Conservation (phyloP, 2,797 vertebrate genomes). For the Argya squamiceps region DNA sequence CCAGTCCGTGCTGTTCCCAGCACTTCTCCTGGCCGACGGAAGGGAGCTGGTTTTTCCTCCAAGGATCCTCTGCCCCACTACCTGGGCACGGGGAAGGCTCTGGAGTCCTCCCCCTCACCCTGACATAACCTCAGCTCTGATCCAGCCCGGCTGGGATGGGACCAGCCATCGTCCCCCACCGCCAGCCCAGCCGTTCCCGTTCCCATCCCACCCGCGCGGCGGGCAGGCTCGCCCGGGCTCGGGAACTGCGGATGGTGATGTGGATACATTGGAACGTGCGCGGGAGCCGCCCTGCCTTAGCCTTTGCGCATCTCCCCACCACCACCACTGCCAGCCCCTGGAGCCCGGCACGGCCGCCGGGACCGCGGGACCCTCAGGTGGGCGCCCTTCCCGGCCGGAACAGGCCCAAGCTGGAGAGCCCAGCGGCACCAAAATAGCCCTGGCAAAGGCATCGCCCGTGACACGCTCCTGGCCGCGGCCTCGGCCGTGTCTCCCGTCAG, state of each 20-base stretch:
- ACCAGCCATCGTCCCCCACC: neutral
- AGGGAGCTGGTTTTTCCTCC: neutral
- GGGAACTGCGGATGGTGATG: conserved; percentile 43
- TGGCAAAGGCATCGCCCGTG: neutral
- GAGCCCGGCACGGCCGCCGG: neutral
- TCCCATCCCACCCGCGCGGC: neutral
- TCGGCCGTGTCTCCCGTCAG: neutral
- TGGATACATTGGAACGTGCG: conserved; percentile 67
- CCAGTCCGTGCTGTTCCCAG: neutral
- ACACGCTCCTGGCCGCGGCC: neutral
- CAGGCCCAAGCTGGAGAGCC: neutral
- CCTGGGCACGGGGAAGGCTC: neutral
- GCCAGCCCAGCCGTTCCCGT: neutral
- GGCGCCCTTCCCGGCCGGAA: neutral
- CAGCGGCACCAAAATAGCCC: neutral
- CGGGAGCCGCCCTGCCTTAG: conserved; percentile 50
- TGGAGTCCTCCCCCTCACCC: neutral
- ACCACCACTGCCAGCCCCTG: neutral
- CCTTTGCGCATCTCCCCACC: neutral
- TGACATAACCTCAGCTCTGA: neutral
- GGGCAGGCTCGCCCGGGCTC: conserved; percentile 18
- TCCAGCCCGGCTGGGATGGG: neutral
- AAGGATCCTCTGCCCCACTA: neutral
- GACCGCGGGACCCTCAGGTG: neutral
- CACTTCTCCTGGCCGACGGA: neutral